phyloP scores from a whole-genome alignment of 2,888 invertebrate genomes.

The Hartigia nigra region DNA sequence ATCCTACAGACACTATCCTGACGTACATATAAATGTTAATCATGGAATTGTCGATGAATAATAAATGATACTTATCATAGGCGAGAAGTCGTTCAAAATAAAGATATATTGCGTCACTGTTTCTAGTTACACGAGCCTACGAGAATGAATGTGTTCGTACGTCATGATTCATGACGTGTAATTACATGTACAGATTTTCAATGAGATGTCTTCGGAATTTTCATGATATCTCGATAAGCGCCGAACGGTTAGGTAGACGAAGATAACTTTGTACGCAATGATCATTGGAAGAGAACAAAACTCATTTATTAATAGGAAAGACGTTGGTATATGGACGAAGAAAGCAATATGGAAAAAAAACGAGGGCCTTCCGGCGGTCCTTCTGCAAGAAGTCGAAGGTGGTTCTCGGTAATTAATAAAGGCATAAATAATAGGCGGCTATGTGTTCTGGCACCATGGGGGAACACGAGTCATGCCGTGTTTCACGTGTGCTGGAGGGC shows the following conservation, averaged over 20 bases:
- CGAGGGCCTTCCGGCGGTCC: neutral
- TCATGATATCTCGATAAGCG: neutral
- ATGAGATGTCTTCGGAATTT: neutral
- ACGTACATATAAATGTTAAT: neutral
- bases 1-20: neutral
- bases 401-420: constrained; percentile 10
- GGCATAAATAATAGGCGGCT: constrained; percentile 4
- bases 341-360: neutral
- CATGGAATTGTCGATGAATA: neutral
- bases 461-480: neutral
- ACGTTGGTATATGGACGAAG: neutral
- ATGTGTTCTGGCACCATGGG: constrained; percentile 2
- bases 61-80: neutral
- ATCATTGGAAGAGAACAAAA: neutral
- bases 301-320: neutral
- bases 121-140: neutral
- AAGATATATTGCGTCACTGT: neutral
- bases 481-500: neutral
- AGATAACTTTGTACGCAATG: neutral
- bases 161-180: neutral
- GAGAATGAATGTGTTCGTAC: neutral
- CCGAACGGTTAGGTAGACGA: neutral
- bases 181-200: neutral
- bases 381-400: neutral
- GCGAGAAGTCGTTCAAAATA: neutral